phyloP scores from a whole-genome alignment of 2,797 vertebrate genomes.

The Cottoperca gobio region DNA sequence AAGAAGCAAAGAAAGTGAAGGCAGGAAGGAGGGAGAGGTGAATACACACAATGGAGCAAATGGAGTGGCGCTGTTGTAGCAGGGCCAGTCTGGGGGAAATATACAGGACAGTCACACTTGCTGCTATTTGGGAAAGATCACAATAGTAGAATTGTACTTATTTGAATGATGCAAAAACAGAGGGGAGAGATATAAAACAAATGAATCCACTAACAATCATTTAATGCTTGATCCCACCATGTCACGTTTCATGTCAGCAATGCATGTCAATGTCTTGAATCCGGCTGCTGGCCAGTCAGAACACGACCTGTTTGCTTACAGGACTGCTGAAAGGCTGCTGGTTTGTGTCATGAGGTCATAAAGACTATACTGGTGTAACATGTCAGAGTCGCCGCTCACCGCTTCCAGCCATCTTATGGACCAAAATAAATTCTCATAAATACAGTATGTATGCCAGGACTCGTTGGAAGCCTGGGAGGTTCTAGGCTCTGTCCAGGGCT shows the following conservation, averaged over 20 bases:
- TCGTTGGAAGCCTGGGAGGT: neutral
- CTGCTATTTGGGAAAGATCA: neutral
- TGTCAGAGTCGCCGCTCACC: constrained; percentile 14
- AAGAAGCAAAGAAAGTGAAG: constrained; percentile 29
- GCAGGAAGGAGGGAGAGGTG: constrained; percentile 30
- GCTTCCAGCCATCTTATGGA: neutral
- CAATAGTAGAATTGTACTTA: neutral
- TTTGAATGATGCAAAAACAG: constrained; percentile 3
- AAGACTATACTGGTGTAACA: constrained; percentile 20
- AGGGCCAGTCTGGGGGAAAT: neutral
- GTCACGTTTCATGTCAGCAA: constrained; percentile 11
- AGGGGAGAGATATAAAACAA: neutral
- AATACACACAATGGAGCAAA: constrained; percentile 17
- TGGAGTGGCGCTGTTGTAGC: constrained; percentile 2
- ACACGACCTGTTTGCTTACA: constrained; percentile 23
- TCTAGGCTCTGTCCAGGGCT: neutral
- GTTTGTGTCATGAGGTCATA: constrained; percentile 17
- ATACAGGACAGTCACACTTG: neutral
- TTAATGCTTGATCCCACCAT: neutral
- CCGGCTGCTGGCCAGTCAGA: constrained; percentile 10
- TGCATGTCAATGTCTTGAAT: neutral
- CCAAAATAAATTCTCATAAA: constrained; percentile 48
- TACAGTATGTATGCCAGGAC: constrained; percentile 1
- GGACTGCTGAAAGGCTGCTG: neutral
- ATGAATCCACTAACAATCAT: neutral